Base-by-base conservation (phyloP, 92 coral and sea anemone genomes). In the Palythoa caribaeorum region DNA sequence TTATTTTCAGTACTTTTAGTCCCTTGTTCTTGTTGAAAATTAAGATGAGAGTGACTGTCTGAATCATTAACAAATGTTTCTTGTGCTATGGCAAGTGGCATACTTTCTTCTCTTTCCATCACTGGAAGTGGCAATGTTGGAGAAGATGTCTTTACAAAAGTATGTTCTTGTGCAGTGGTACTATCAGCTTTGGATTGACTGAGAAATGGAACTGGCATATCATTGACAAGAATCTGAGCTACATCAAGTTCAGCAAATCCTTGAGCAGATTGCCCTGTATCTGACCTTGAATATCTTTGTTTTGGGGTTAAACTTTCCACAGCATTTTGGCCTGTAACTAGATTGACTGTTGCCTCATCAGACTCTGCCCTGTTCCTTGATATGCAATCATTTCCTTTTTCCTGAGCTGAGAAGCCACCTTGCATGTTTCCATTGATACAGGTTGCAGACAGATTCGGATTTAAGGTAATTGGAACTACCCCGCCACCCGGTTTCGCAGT, bases 171-270 rank as follows among this genome's bases (percentile, higher is more conserved):
- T 9, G 2, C 73, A 65, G 55, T 36, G 66, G 15, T 20, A 20
- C 50, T 8, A 37, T 37, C 66, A 15, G 59, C 75, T 80, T 70
- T 88, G 9, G 77, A 19, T n/a, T 35, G 48, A 40, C 90, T 39
- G 40, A 94, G 74, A 5, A 96, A 93, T 37, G 98, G 94, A 1
- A 92, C 93, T 6, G 93, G 98, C 91, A 96, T 96, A 69, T 91
- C 94, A 88, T 94, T 89, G 10, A 95, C 85, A 21, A 97, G 91
- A 76, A 97, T 97, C 80, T 92, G 94, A 19, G 99, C 99, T 8
- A 97, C 98, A 80, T 97, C 99, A 88, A 97, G 92, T 71, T 97
- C 99, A 83, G 93, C 89, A 38, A 95, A 95, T 21, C 71, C 80
- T 17, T 70, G 75, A 1, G 84, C 54, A 38, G 40, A 73, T 39